Evolutionary conservation across 2,113 vertebrate genomes (phyloP), one percentile per base, ranked within the genome.

Genomic region (Psettodes erumei): DNA sequence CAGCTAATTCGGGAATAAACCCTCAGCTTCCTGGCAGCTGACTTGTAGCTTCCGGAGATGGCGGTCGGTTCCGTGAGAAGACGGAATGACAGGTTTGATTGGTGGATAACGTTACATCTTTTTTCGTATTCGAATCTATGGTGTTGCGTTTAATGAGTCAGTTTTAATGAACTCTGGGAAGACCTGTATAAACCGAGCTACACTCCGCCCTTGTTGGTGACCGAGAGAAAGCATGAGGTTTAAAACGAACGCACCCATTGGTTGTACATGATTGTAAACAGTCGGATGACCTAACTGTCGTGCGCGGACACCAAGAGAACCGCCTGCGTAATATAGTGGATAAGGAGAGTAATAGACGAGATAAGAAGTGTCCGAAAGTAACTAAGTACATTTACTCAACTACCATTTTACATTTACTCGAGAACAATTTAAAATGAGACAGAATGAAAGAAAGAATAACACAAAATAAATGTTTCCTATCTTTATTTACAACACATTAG

Each of bases 401-500:
- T 51, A 51, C n/a, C n/a, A n/a, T n/a, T n/a, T n/a, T n/a, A n/a
- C n/a, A n/a, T n/a, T n/a, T n/a, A n/a, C n/a, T n/a, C n/a, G n/a
- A n/a, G n/a, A 50, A 35, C 15, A 37, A 33, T 25, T 33, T 2
- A 32, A 25, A 58, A 19, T 42, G 1, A 15, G 3, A 7, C 27
- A 37, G 51, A n/a, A n/a, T n/a, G n/a, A n/a, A n/a, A 19, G 19
- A 1, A 43, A 45, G 16, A 35, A 42, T 32, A 69, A 71, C 16
- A 62, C 43, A 50, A 47, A 62, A 67, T 70, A 85, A 27, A n/a
- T n/a, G 45, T 86, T 84, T 88, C 55, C 86, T 68, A 59, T 82
- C 73, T 95, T 94, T 95, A 95, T 94, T 94, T 94, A 94, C 93
- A 93, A 81, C 65, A 91, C 79, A 89, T 89, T 90, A 86, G 89